These are phyloP conservation scores for Dryocosmus kuriphilus DNA, from an alignment of 2,888 invertebrate genomes.

Conservation along the genomic window DNA sequence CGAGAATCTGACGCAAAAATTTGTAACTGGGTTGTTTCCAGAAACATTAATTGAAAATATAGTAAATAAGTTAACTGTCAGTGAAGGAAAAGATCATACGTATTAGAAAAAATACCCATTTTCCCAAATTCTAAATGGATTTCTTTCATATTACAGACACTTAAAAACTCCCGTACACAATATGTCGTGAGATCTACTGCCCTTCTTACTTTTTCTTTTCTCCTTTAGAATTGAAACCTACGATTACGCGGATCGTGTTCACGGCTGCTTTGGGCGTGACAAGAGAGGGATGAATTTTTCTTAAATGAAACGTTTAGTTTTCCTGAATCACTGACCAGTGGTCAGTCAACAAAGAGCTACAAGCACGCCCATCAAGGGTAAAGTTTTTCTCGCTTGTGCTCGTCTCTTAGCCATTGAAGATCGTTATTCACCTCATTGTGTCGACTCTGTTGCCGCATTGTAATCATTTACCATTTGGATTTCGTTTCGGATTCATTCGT, in stretches of 20 bases:
- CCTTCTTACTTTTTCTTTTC: background rate
- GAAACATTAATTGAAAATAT: no score
- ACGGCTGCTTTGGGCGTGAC: slow-evolving; percentile 55
- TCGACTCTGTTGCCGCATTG: slow-evolving; percentile 45
- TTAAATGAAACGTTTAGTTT: slow-evolving; percentile 71
- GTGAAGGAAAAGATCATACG: no score
- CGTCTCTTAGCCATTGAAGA: slow-evolving; percentile 36
- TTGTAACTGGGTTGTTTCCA: no score
- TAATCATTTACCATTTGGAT: slow-evolving; percentile 51
- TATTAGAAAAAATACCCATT: background rate
- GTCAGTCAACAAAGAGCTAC: slow-evolving; percentile 52
- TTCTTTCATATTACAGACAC: background rate
- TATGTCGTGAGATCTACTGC: background rate
- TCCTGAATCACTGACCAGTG: slow-evolving; percentile 48
- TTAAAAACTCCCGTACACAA: background rate
- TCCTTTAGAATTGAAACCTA: slow-evolving; percentile 40
- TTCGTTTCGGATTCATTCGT: slow-evolving; percentile 47
- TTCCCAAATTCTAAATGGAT: background rate
- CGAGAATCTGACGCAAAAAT: no score
- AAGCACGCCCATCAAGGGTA: slow-evolving; percentile 54
- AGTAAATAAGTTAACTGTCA: no score
- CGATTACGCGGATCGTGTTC: slow-evolving; percentile 57
- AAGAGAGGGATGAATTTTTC: slow-evolving; percentile 57
- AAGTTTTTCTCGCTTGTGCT: slow-evolving; percentile 53
- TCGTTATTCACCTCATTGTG: slow-evolving; percentile 54